These are phyloP conservation scores for Montipora foliosa DNA, from an alignment of 64 coral and sea anemone genomes.

Conservation along the genomic window DNA sequence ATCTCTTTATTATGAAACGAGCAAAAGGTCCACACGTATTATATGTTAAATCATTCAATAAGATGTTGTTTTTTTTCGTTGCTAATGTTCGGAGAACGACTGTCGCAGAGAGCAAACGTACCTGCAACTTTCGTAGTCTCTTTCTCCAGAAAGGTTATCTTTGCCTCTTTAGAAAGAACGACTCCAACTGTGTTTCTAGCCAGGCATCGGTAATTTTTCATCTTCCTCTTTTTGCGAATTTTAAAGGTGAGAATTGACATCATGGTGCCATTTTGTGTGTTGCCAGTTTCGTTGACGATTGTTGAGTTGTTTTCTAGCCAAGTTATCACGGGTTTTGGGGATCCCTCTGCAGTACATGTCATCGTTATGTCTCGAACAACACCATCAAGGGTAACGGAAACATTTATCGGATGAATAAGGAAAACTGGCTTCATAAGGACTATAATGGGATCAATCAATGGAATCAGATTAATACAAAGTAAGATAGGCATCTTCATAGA, in stretches of 20 bases:
- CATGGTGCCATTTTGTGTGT: not conserved
- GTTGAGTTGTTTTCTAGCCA: conserved; percentile 34
- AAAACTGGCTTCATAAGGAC: not conserved
- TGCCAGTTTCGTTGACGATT: not conserved
- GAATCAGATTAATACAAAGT: not conserved
- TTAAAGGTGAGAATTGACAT: not conserved
- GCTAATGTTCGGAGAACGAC: no score
- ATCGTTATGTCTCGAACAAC: not conserved
- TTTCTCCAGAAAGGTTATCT: not conserved
- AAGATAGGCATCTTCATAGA: not conserved
- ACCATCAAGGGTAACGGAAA: not conserved
- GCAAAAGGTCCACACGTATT: no score
- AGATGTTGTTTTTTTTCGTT: no score
- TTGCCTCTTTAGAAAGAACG: not conserved
- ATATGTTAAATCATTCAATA: no score
- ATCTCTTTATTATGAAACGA: no score
- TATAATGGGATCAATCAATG: not conserved
- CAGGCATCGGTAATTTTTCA: not conserved
- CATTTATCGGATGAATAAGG: not conserved
- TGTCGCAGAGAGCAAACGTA: no score
- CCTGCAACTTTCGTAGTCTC: no score
- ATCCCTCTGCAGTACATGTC: not conserved
- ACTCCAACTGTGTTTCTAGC: conserved; percentile 23
- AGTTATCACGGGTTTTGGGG: not conserved
- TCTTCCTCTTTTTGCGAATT: not conserved